Evolutionary conservation across 2,113 vertebrate genomes (phyloP), one percentile per base, ranked within the genome.

Genomic region (Capreolus pygargus): DNA sequence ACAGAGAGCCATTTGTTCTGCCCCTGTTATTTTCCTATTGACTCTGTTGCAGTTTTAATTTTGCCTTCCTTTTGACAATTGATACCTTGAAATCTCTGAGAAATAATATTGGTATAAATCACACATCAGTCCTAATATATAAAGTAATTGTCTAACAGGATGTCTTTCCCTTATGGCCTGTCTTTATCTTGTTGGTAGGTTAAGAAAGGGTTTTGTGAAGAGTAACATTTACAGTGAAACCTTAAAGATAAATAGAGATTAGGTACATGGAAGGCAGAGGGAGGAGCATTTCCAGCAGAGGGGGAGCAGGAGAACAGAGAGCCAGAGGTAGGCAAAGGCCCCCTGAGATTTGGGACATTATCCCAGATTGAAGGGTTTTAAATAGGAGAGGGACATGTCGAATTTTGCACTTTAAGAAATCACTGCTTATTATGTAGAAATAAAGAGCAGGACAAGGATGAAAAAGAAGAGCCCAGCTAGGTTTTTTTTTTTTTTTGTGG

Each of bases 131-230:
- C 57, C 83, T 95, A 4, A 16, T 76, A 27, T 76, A 23, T 82
- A 84, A 81, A 84, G 55, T 36, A 47, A 64, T 86, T 96, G 21
- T 89, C 47, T 92, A 93, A 84, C n/a, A 89, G 86, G 78, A 39
- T 79, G 36, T 67, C 74, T 96, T 96, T 60, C 58, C 50, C 27
- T 78, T 58, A 88, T 33, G 13, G 36, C 57, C n/a, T 86, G 45
- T 87, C 43, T 67, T 91, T 50, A 54, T 91, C 50, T 57, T 84
- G 61, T 2, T 76, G 95, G 70, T 57, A 70, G 57, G 36, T 43
- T 86, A 89, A 81, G n/a, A 60, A 70, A 86, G 19, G n/a, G 60
- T 76, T 88, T 91, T 45, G 23, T 84, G 39, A 86, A 60, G 30
- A 95, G 64, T 78, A 43, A 61, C 82, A 43, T 60, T 64, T 43